phyloP scores from a whole-genome alignment of 2,797 vertebrate genomes.

The Myoxocephalus aenaeus region DNA sequence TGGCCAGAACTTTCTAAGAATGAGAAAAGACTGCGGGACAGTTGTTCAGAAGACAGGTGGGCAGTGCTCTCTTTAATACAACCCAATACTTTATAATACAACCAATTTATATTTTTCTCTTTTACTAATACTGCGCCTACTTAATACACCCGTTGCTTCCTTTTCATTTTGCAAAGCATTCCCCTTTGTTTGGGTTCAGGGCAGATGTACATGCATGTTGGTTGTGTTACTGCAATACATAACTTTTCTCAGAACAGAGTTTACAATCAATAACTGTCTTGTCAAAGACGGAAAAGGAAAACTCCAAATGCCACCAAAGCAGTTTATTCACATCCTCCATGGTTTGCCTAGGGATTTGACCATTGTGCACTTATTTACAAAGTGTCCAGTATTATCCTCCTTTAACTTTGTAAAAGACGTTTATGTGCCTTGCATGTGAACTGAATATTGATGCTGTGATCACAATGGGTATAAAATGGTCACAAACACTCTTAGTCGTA shows the following conservation, averaged over 20 bases:
- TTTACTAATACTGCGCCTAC: background rate
- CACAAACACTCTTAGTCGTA: too few species aligned
- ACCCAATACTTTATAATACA: background rate
- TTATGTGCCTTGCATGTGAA: too few species aligned
- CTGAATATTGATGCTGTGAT: too few species aligned
- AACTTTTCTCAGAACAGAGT: background rate
- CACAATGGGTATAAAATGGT: too few species aligned
- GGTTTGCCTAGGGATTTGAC: background rate
- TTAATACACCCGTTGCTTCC: background rate
- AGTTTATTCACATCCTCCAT: background rate
- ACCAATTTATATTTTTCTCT: background rate
- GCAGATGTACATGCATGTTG: background rate
- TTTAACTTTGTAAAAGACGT: background rate
- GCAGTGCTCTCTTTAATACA: constrained; percentile 44
- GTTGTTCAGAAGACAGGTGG: constrained; percentile 89
- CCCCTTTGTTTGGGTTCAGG: background rate
- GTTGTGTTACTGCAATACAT: background rate
- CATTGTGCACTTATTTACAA: background rate
- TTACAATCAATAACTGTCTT: background rate
- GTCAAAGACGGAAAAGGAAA: background rate
- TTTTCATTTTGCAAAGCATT: too few species aligned
- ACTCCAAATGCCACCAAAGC: too few species aligned
- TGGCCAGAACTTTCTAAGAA: constrained; percentile 93
- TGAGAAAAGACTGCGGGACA: constrained; percentile 85
- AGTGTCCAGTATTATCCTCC: background rate